phyloP scores from a whole-genome alignment of 2,888 invertebrate genomes.

The Pristionchus fissidentatus region DNA sequence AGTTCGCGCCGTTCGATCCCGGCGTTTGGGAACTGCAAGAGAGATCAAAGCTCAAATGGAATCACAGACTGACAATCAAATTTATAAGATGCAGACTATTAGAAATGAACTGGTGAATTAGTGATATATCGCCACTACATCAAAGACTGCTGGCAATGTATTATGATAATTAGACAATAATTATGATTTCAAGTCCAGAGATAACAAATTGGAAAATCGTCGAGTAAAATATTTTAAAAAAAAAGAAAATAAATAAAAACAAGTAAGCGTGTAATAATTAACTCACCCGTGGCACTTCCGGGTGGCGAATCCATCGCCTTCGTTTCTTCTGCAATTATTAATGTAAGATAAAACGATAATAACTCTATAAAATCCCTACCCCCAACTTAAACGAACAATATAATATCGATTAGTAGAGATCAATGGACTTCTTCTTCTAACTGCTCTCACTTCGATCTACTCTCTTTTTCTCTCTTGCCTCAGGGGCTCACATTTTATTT shows the following conservation, averaged over 20 bases:
- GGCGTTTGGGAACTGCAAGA: conserved; percentile 38
- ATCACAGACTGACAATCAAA: neutral
- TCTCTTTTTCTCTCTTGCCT: conserved; percentile 28
- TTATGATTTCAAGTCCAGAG: too few relatives aligned
- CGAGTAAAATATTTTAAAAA: neutral
- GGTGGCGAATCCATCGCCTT: conserved; percentile 17
- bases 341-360: neutral
- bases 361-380: neutral
- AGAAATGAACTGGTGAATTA: too few relatives aligned
- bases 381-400: neutral
- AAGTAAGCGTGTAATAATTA: neutral
- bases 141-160: too few relatives aligned
- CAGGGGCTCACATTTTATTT: conserved; percentile 25
- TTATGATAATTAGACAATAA: too few relatives aligned
- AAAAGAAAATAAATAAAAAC: too few relatives aligned
- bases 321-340: neutral
- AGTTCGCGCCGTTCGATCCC: conserved; percentile 36
- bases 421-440: conserved; percentile 2
- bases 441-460: neutral
- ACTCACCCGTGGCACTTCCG: neutral
- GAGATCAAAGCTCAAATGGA: conserved; percentile 24
- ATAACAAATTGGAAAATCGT: too few relatives aligned
- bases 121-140: too few relatives aligned
- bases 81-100: neutral
- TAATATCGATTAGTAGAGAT: neutral